Conservation (phyloP, 2,113 vertebrate genomes). For the Zosterops pallidus region DNA sequence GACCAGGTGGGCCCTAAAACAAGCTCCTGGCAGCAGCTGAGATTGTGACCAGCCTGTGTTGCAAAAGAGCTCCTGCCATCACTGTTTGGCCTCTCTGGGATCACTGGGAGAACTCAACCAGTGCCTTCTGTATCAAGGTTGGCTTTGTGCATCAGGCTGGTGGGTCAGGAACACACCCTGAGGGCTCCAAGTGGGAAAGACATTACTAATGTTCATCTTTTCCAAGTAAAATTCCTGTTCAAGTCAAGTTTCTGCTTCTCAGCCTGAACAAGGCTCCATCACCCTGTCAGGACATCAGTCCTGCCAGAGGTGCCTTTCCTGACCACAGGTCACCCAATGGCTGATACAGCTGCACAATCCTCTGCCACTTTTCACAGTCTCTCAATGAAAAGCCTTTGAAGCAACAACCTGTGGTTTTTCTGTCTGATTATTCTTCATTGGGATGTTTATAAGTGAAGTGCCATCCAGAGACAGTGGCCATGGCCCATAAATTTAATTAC, state of each 20-base stretch:
- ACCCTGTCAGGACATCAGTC: not conserved
- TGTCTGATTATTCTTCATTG: slow-evolving; percentile 33
- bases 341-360: not conserved
- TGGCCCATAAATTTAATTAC: slow-evolving; percentile 77
- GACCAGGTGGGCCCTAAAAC: not conserved
- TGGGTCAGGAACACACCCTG: not conserved
- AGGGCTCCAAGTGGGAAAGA: not conserved
- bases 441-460: slow-evolving; percentile 45
- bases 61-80: not conserved
- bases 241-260: not conserved
- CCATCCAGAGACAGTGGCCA: slow-evolving; percentile 53
- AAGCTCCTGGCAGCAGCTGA: not conserved
- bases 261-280: not conserved
- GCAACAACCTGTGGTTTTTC: slow-evolving; percentile 5
- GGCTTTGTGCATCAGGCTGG: not conserved
- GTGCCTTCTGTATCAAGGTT: not conserved
- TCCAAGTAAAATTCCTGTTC: not conserved
- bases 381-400: slow-evolving; percentile 17
- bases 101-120: not conserved
- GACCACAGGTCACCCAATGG: not conserved
- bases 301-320: not conserved
- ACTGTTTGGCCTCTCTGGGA: not conserved
- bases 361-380: not conserved
- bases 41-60: not conserved
- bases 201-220: not conserved